Evolutionary conservation across 2,797 vertebrate genomes (phyloP).

Genomic region (Phrynocephalus vlangalii): DNA sequence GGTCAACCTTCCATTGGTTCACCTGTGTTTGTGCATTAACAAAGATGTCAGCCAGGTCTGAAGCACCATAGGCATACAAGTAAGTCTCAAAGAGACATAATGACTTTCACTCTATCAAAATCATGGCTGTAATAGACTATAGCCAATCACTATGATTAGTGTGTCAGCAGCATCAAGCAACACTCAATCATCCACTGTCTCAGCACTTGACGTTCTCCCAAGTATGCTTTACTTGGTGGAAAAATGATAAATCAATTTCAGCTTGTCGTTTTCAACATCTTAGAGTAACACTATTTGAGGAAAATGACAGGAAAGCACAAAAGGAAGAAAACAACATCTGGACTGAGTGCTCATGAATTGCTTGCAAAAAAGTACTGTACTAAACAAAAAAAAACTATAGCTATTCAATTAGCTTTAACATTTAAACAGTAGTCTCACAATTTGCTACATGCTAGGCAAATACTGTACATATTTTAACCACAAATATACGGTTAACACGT

Average conservation of each 20-base stretch:
- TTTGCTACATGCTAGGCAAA: not conserved
- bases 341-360: not conserved
- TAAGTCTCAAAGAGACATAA: not conserved
- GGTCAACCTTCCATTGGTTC: not conserved
- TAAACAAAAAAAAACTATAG: not conserved
- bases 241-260: conserved; percentile 33
- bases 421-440: not conserved
- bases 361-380: not conserved
- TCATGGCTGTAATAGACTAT: conserved; percentile 20
- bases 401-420: not conserved
- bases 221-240: not conserved
- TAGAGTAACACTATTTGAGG: not conserved
- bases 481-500: too few relatives aligned
- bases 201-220: conserved; percentile 14
- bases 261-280: not conserved
- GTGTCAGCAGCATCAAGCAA: conserved; percentile 16
- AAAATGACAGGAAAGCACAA: not conserved
- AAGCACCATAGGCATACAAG: not conserved
- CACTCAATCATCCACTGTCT: conserved; percentile 5
- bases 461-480: too few relatives aligned
- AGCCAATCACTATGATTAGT: conserved; percentile 30
- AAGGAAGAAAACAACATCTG: not conserved
- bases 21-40: not conserved
- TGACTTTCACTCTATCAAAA: conserved; percentile 24
- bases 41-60: not conserved